phyloP scores from a whole-genome alignment of 2,888 invertebrate species.

The Furcula furcula region DNA sequence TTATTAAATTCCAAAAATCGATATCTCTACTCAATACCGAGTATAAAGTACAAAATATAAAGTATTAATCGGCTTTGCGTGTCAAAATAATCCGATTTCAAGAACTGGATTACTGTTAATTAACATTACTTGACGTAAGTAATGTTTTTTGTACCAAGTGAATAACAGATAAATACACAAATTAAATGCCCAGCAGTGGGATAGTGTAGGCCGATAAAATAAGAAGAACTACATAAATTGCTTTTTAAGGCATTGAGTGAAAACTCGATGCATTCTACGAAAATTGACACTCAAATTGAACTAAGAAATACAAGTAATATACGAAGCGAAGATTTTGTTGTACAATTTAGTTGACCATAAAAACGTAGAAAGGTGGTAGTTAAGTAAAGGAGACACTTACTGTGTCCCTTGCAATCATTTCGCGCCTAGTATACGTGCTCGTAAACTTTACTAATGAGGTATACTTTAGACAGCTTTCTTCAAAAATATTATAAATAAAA shows the following conservation, averaged over 20 bases:
- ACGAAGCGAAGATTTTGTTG: constrained; percentile 24
- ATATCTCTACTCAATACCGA: too few species aligned
- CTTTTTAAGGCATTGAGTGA: constrained; percentile 21
- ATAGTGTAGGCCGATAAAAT: too few species aligned
- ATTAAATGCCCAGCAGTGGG: too few species aligned
- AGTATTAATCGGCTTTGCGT: too few species aligned
- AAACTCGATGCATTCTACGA: constrained; percentile 22
- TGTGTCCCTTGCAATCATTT: constrained; percentile 35
- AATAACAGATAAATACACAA: too few species aligned
- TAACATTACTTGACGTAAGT: too few species aligned
- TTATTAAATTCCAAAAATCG: too few species aligned
- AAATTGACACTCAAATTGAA: constrained; percentile 30
- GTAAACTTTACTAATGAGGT: constrained; percentile 36
- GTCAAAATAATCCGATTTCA: too few species aligned
- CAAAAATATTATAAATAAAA: too few species aligned
- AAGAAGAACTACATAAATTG: constrained; percentile 26
- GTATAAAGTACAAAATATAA: too few species aligned
- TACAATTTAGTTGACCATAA: constrained; percentile 31
- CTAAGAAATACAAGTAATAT: constrained; percentile 29
- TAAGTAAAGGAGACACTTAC: constrained; percentile 26
- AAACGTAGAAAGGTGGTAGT: constrained; percentile 31
- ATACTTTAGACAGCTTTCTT: constrained; percentile 25
- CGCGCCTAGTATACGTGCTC: constrained; percentile 35
- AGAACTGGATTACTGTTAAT: too few species aligned
- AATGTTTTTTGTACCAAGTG: too few species aligned